These are phyloP conservation scores for Charina bottae DNA, from an alignment of 2,113 vertebrate species.

Conservation along the genomic window DNA sequence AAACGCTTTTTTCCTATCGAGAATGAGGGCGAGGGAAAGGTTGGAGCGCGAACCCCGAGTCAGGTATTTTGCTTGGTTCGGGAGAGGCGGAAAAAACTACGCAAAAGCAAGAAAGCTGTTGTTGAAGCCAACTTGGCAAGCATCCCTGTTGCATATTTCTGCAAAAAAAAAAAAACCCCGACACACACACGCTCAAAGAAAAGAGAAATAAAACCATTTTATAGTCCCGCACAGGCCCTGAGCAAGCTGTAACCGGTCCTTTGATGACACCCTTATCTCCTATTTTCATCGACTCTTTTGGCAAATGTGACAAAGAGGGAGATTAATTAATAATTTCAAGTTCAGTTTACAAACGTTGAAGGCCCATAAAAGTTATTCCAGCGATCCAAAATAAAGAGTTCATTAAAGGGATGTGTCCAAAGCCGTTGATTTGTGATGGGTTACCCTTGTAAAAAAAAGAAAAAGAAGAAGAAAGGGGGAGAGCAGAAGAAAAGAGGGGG, in stretches of 20 bases:
- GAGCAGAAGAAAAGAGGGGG: not conserved
- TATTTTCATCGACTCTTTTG: conserved; percentile 66
- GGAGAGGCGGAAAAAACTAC: not conserved
- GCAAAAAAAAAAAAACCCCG: not conserved
- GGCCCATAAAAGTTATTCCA: conserved; percentile 69
- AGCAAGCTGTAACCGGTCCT: conserved; percentile 57
- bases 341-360: conserved; percentile 67
- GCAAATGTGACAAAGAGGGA: conserved; percentile 68
- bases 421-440: conserved; percentile 77
- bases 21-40: not conserved
- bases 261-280: conserved; percentile 59
- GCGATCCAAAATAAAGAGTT: conserved; percentile 77
- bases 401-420: conserved; percentile 75
- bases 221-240: conserved; percentile 59
- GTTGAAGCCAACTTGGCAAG: conserved; percentile 33
- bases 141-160: conserved; percentile 16
- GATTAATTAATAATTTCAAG: conserved; percentile 76
- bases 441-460: conserved; percentile 72
- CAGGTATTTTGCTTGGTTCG: not conserved
- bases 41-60: conserved; percentile 7
- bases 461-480: not conserved
- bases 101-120: not conserved
- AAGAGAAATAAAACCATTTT: conserved; percentile 50
- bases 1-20: conserved; percentile 33
- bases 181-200: not conserved